phyloP scores from a whole-genome alignment of 2,888 invertebrate genomes.

The Eurois occulta region DNA sequence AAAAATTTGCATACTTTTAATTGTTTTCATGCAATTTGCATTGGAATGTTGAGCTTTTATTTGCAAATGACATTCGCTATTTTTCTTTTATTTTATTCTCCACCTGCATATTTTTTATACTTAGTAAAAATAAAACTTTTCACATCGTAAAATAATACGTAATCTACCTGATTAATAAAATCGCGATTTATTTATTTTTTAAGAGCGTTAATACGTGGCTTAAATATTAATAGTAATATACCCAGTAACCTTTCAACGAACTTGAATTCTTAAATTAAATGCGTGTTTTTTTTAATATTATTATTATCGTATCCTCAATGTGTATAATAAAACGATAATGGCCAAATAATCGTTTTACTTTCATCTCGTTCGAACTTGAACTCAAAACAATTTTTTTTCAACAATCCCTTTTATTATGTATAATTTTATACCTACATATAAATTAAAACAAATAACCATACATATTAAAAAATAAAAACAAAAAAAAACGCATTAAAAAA shows the following conservation, averaged over 20 bases:
- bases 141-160: background rate
- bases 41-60: constrained; percentile 7
- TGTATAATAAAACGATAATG: background rate
- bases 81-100: background rate
- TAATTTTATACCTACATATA: background rate
- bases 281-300: background rate
- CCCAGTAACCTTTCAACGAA: background rate
- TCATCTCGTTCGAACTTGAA: background rate
- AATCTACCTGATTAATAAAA: background rate
- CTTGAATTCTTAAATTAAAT: background rate
- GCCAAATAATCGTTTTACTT: background rate
- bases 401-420: background rate
- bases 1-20: constrained; percentile 15
- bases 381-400: background rate
- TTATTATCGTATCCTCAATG: background rate
- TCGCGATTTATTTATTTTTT: background rate
- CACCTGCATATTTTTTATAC: background rate
- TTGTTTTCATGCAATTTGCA: constrained; percentile 22
- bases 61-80: background rate
- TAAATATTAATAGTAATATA: background rate
- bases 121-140: background rate
- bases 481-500: background rate
- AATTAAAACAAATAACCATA: background rate
- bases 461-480: background rate
- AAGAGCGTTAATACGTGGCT: background rate